A percentile compares a stretch with the other conserved stretches of the same genome.
phyloP scores from a whole-genome alignment of 2,888 invertebrate species.

The Ochlodes sylvanus region DNA sequence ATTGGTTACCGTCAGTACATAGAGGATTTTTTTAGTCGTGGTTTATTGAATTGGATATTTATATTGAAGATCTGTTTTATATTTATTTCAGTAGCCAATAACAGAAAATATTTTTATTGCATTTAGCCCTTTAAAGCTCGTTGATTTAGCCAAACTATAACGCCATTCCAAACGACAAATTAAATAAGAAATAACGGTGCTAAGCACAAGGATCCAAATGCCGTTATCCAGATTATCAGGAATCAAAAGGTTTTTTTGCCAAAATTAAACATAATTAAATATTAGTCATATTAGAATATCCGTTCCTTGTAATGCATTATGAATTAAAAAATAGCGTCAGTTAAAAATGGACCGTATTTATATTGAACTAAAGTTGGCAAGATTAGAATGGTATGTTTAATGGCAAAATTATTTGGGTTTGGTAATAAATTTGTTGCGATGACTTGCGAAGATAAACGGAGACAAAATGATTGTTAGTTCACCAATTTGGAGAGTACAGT shows the following conservation, averaged over 20 bases:
- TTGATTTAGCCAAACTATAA: too few species aligned
- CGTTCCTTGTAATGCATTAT: not conserved
- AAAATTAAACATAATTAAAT: not conserved
- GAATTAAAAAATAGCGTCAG: not conserved
- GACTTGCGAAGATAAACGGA: constrained; percentile 49
- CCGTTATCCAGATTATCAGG: constrained; percentile 27
- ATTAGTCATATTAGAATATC: not conserved
- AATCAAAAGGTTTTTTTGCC: constrained; percentile 19
- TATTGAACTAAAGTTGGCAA: not conserved
- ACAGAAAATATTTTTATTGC: too few species aligned
- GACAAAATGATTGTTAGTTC: constrained; percentile 38
- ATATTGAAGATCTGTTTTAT: too few species aligned
- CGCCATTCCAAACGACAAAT: not conserved
- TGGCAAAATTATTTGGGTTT: constrained; percentile 31
- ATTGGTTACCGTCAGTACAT: too few species aligned
- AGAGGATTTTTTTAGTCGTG: too few species aligned
- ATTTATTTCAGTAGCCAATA: too few species aligned
- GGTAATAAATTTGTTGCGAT: constrained; percentile 52
- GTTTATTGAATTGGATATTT: too few species aligned
- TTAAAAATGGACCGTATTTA: constrained; percentile 19
- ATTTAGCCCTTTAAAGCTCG: too few species aligned
- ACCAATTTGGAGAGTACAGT: constrained; percentile 32
- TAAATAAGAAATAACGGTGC: constrained; percentile 21
- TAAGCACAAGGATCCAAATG: constrained; percentile 16
- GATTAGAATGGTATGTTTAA: constrained; percentile 4